Evolutionary conservation across 2,888 invertebrate species (phyloP).

Genomic region (Nephrotoma flavescens): DNA sequence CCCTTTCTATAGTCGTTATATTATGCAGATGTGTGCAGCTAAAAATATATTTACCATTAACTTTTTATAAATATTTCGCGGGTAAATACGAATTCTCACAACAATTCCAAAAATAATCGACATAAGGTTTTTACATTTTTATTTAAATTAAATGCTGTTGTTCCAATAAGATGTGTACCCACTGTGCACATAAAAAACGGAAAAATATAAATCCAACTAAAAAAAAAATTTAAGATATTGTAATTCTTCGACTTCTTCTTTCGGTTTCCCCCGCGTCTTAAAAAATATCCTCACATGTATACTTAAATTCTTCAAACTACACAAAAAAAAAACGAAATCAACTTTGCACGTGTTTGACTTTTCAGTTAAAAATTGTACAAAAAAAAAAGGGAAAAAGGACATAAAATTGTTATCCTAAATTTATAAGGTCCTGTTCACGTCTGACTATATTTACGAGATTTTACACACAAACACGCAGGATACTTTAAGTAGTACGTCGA

Average conservation of each 20-base stretch:
- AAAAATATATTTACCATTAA: not conserved
- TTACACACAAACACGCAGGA: not conserved
- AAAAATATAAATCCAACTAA: not conserved
- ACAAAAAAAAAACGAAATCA: not conserved
- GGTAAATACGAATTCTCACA: not conserved
- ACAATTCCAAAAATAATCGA: not conserved
- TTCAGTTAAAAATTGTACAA: not conserved
- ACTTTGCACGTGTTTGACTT: slow-evolving; percentile 4
- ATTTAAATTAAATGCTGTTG: not conserved
- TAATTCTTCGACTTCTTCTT: not conserved
- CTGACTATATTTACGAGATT: not conserved
- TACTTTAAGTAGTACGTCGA: not conserved
- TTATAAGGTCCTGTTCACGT: not conserved
- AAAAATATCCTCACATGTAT: not conserved
- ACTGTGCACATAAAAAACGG: not conserved
- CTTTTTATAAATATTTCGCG: not conserved
- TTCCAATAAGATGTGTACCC: not conserved
- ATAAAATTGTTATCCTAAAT: not conserved
- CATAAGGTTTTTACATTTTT: not conserved
- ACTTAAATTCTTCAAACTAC: not conserved
- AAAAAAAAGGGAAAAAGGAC: slow-evolving; percentile 1
- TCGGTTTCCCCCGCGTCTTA: not conserved
- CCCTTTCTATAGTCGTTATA: not conserved
- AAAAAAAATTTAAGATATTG: not conserved
- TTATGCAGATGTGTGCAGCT: not conserved